Conservation (phyloP, 2,888 invertebrate species). For the Colletes collaris region DNA sequence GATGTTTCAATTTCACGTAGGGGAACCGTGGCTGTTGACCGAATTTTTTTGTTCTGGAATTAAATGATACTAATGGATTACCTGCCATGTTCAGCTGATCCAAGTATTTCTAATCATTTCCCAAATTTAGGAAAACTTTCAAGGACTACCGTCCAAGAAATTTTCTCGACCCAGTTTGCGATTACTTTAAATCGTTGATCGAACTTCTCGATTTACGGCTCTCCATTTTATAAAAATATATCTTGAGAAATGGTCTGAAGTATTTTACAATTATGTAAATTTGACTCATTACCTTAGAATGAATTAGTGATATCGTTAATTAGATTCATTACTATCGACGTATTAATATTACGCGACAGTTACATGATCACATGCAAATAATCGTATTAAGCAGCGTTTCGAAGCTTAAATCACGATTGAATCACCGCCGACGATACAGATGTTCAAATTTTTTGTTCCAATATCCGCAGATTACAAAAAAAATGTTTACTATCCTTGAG, state of each 20-base stretch:
- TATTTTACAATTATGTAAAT: not conserved
- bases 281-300: not conserved
- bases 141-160: not conserved
- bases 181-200: too few relatives aligned
- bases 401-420: not conserved
- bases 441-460: too few relatives aligned
- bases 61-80: slow-evolving; percentile 1
- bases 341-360: not conserved
- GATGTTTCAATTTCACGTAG: not conserved
- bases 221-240: not conserved
- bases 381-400: not conserved
- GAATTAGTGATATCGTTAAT: slow-evolving; percentile 5
- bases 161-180: not conserved
- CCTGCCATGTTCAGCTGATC: not conserved
- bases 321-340: not conserved
- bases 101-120: not conserved
- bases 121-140: not conserved
- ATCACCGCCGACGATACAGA: not conserved
- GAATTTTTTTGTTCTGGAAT: not conserved
- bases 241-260: not conserved
- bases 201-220: too few relatives aligned
- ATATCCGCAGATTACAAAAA: too few relatives aligned
- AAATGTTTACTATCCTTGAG: too few relatives aligned
- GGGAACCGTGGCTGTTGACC: not conserved
- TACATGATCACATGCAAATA: not conserved